These are phyloP conservation scores for Glossophaga mutica DNA, from an alignment of 2,797 vertebrate species.

Conservation along the genomic window DNA sequence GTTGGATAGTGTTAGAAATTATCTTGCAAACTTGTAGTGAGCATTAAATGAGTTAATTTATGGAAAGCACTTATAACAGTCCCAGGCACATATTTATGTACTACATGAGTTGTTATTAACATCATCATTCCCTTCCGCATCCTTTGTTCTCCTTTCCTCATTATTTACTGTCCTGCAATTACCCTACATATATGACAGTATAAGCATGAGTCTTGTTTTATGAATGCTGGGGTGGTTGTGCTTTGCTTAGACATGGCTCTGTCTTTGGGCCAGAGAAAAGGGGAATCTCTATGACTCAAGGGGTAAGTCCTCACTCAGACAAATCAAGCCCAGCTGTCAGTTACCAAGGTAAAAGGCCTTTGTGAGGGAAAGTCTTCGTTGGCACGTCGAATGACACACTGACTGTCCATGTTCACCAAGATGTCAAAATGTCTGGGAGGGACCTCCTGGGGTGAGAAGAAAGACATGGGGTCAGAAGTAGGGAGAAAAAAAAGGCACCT, in stretches of 20 bases:
- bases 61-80: neutral
- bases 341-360: conserved; percentile 1
- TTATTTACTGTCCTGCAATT: neutral
- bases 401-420: neutral
- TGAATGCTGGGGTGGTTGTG: neutral
- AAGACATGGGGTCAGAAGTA: neutral
- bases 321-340: neutral
- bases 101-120: neutral
- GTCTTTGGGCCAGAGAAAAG: neutral
- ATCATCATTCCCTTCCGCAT: neutral
- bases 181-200: neutral
- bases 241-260: conserved; percentile 10
- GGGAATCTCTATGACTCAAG: neutral
- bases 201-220: neutral
- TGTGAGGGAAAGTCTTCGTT: neutral
- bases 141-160: neutral
- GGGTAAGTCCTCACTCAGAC: neutral
- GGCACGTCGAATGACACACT: neutral
- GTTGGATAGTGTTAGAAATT: neutral
- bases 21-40: neutral
- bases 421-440: neutral
- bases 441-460: neutral
- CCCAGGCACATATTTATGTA: neutral
- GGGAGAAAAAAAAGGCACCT: neutral
- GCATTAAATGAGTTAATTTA: neutral